These are phyloP conservation scores for Xiphias gladius DNA, from an alignment of 2,113 vertebrate genomes.

Conservation along the genomic window DNA sequence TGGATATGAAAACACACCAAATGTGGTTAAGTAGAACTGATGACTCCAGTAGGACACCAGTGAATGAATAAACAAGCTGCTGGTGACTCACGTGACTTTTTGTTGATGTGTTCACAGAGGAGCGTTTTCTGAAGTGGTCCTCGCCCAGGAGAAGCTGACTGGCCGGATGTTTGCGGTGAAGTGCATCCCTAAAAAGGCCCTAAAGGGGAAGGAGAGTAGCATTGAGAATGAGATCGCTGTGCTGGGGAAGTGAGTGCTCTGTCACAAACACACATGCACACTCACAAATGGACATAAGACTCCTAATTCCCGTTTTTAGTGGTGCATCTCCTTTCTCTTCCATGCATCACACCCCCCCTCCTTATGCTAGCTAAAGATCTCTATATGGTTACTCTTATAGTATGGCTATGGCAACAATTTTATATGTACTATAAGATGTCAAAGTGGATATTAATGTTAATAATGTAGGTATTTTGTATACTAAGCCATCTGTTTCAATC, in stretches of 20 bases:
- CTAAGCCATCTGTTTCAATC: too few relatives aligned
- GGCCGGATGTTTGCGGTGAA: constrained; percentile 95
- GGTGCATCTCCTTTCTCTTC: constrained; percentile 54
- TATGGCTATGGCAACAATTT: too few relatives aligned
- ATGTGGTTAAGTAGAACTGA: too few relatives aligned
- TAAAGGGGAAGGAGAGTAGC: constrained; percentile 98
- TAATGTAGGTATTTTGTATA: too few relatives aligned
- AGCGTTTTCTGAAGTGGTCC: constrained; percentile 95
- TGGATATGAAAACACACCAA: too few relatives aligned
- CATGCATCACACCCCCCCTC: not conserved
- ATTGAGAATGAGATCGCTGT: constrained; percentile 98
- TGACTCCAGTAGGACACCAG: not conserved
- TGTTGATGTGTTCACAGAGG: constrained; percentile 83
- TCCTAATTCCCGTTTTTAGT: constrained; percentile 71
- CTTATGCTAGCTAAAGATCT: constrained; percentile 57
- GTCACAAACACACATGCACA: constrained; percentile 13
- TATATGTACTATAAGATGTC: too few relatives aligned
- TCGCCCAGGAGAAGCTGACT: constrained; percentile 92
- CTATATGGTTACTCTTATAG: too few relatives aligned
- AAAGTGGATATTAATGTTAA: too few relatives aligned
- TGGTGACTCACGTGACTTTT: not conserved
- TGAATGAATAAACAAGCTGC: not conserved
- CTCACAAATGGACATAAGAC: constrained; percentile 3
- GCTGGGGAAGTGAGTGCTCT: constrained; percentile 90
- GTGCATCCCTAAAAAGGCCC: constrained; percentile 97